Percentiles rank a stretch among this genome's conserved stretches.
These are phyloP conservation scores for Hippopotamus amphibius DNA, from an alignment of 2,113 vertebrate species.

Conservation along the genomic window DNA sequence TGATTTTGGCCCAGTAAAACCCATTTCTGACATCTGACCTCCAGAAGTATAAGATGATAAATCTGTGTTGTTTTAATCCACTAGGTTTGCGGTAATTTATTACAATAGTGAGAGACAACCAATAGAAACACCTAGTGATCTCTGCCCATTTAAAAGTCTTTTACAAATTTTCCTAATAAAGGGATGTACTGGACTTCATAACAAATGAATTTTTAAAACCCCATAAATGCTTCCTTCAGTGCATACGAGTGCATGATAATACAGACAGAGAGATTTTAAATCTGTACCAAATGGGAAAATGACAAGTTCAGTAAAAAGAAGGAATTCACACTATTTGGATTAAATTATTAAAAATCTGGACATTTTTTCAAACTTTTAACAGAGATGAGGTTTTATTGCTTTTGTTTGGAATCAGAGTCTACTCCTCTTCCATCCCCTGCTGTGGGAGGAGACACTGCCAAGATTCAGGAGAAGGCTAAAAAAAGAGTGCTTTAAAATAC, in stretches of 20 bases:
- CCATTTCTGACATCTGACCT: not conserved
- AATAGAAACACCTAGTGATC: not conserved
- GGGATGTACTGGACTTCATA: not conserved
- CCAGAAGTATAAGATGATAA: not conserved
- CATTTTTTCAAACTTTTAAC: conserved; percentile 11
- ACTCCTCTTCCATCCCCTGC: not conserved
- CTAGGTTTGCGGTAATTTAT: not conserved
- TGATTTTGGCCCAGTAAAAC: not conserved
- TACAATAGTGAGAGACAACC: not conserved
- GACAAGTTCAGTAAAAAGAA: not conserved
- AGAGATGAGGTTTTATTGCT: not conserved
- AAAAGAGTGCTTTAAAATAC: not conserved
- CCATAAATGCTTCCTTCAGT: not conserved
- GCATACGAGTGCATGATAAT: not conserved
- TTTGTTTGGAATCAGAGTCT: not conserved
- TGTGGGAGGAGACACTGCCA: not conserved
- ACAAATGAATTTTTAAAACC: not conserved
- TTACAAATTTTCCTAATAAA: not conserved
- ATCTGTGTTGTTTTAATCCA: not conserved
- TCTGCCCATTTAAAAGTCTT: not conserved
- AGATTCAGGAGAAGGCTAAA: not conserved
- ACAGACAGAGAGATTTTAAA: conserved; percentile 9
- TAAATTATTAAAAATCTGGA: not conserved
- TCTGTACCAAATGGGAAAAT: not conserved
- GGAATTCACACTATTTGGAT: conserved; percentile 19